Base-by-base conservation (phyloP, 2,113 vertebrate species). In the Argyrosomus japonicus region DNA sequence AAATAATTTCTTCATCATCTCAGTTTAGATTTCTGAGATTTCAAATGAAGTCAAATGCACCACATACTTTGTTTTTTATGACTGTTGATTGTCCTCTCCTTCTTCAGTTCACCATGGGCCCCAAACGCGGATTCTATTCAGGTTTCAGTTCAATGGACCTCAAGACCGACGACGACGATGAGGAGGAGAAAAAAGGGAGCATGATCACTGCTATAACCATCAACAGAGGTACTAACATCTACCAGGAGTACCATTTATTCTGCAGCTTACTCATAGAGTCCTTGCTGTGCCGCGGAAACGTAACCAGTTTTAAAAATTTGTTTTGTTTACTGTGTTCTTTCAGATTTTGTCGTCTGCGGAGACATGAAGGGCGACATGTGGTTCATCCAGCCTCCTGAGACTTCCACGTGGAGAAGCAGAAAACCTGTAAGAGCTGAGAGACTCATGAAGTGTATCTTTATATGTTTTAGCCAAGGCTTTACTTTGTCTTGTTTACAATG, bases 301-400 rank as follows among this genome's bases (percentile, higher is more conserved):
- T 61, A 15, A 4, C 36, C 60, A 25, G 19, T 9, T 25, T 18
- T 9, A 3, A 7, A 36, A 36, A 36, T 29, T 25, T 11, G 7
- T 23, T 15, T 60, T 19, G 32, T 45, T 67, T 14, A 3, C 45
- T 7, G 9, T 51, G 50, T 51, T 51, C 32, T 75, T 84, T 23
- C 85, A 96, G 95, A 93, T 0, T 87, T 95, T 27, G 47, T 95
- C 4, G 94, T 95, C 67, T 95, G 93, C 80, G 95, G 95, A 53
- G 94, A 96, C 73, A 27, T 73, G 15, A 86, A 80, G 2, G 95
- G 95, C 13, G 93, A 94, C 88, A 94, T 96, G 86, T 95, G 94
- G 95, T 95, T 91, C 82, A 93, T 89, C 47, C 53, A 78, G 21
- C 67, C 76, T 21, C 70, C 87, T 5, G 58, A 85, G 3, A 2